These are phyloP conservation scores for Bilobella aurantiaca DNA, from an alignment of 1,140 invertebrate genomes.

Conservation along the genomic window DNA sequence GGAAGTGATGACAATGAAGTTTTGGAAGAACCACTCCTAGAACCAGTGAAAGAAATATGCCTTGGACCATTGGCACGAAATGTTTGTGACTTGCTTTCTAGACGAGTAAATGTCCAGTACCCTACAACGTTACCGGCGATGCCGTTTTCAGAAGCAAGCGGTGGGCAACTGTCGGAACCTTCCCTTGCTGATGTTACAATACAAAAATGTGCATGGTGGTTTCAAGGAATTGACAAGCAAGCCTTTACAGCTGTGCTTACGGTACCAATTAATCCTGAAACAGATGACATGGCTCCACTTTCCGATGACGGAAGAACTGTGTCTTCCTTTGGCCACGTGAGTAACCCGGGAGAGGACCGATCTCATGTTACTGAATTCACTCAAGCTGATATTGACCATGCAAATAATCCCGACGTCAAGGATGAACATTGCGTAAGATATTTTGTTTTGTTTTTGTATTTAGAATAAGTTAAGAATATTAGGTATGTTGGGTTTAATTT, in stretches of 20 bases:
- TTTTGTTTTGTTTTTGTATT: neutral
- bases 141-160: neutral
- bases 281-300: neutral
- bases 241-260: neutral
- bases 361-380: slow-evolving; percentile 26
- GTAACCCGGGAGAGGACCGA: slow-evolving; percentile 12
- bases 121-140: neutral
- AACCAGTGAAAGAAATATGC: neutral
- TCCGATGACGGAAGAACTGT: slow-evolving; percentile 12
- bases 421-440: slow-evolving; percentile 30
- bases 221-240: neutral
- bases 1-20: neutral
- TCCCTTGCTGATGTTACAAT: neutral
- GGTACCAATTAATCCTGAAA: slow-evolving; percentile 11
- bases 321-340: slow-evolving; percentile 25
- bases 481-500: too few species aligned
- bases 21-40: neutral
- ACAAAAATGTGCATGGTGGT: slow-evolving; percentile 24
- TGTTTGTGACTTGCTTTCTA: neutral
- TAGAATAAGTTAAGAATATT: neutral
- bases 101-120: neutral
- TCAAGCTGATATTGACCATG: slow-evolving; percentile 1
- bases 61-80: neutral
- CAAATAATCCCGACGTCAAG: slow-evolving; percentile 11
- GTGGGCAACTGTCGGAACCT: neutral